These are phyloP conservation scores for Prinia subflava DNA, from an alignment of 2,113 vertebrate species.

Conservation along the genomic window DNA sequence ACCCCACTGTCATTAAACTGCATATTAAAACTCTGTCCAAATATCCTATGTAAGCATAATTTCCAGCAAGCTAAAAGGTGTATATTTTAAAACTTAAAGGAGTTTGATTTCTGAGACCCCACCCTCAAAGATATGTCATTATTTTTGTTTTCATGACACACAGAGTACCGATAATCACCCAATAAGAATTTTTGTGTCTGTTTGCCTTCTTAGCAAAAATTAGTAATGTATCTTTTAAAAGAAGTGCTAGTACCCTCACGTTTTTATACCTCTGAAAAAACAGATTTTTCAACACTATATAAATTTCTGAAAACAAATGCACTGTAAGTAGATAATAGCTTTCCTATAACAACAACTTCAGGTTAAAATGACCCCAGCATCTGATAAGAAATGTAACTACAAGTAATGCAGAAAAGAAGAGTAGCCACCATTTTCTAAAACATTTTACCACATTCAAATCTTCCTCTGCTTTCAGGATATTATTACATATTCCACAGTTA, in stretches of 20 bases:
- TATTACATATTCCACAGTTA: neutral
- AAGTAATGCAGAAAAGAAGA: neutral
- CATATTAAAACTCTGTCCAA: neutral
- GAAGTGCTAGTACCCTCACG: neutral
- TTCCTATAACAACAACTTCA: neutral
- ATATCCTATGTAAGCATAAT: neutral
- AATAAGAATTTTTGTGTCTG: neutral
- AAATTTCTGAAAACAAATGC: neutral
- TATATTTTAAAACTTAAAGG: neutral
- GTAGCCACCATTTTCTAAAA: neutral
- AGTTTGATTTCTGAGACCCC: neutral
- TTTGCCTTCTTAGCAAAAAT: neutral
- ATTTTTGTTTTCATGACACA: neutral
- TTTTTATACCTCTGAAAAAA: neutral
- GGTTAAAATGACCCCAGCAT: neutral
- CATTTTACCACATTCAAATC: neutral
- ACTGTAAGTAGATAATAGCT: neutral
- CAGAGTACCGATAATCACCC: neutral
- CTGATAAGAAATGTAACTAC: neutral
- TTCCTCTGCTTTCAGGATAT: neutral
- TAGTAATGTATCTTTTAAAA: neutral
- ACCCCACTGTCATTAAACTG: neutral
- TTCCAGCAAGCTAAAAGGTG: neutral
- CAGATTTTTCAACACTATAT: neutral
- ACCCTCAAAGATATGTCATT: neutral